These are phyloP conservation scores for Rhingia campestris DNA, from an alignment of 2,888 invertebrate species.

Conservation along the genomic window DNA sequence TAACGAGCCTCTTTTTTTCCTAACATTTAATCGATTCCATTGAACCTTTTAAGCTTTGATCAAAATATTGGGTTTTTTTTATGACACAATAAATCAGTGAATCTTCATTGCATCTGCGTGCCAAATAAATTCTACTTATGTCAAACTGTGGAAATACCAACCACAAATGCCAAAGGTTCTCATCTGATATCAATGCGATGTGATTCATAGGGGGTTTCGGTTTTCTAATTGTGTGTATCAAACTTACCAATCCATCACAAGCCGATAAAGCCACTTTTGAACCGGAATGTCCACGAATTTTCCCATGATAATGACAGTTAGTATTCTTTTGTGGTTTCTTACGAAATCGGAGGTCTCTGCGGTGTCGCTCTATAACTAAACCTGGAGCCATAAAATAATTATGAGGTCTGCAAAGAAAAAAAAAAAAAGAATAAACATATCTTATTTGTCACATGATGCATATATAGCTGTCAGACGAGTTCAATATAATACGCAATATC, in stretches of 20 bases:
- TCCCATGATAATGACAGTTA: conserved; percentile 91
- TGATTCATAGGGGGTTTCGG: too few species aligned
- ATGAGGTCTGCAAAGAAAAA: conserved; percentile 84
- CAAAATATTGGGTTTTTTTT: too few species aligned
- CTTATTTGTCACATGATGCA: neutral
- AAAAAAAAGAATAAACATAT: conserved; percentile 22
- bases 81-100: too few species aligned
- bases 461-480: neutral
- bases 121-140: too few species aligned
- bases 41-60: too few species aligned
- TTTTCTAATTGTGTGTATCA: neutral
- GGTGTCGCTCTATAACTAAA: conserved; percentile 88
- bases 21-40: too few species aligned
- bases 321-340: conserved; percentile 83
- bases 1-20: too few species aligned
- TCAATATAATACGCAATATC: neutral
- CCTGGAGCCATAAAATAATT: conserved; percentile 87
- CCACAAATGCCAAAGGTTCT: too few species aligned
- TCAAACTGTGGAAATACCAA: too few species aligned
- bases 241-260: conserved; percentile 92
- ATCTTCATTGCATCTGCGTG: too few species aligned
- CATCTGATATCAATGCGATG: too few species aligned
- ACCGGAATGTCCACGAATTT: conserved; percentile 87
- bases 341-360: conserved; percentile 84
- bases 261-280: conserved; percentile 91